Evolutionary conservation across 2,888 invertebrate species (phyloP).

Genomic region (Abrostola tripartita): DNA sequence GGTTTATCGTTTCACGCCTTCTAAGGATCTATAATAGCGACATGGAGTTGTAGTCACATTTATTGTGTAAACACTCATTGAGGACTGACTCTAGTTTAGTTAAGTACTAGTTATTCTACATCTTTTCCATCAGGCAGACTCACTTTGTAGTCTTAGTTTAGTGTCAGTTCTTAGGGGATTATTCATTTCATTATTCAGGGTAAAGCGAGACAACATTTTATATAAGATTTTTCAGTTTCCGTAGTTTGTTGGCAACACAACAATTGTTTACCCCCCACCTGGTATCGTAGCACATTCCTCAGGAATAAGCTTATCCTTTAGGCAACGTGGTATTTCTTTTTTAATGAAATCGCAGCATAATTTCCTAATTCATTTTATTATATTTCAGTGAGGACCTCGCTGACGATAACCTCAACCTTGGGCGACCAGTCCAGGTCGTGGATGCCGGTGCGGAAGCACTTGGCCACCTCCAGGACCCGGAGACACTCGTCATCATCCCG

Average conservation of each 20-base stretch:
- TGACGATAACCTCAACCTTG: slow-evolving; percentile 68
- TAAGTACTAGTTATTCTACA: too few relatives aligned
- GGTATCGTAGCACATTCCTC: too few relatives aligned
- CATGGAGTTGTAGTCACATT: slow-evolving; percentile 17
- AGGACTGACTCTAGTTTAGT: not conserved
- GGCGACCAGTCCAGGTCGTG: slow-evolving; percentile 75
- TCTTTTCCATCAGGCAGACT: too few relatives aligned
- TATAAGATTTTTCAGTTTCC: too few relatives aligned
- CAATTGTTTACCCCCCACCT: too few relatives aligned
- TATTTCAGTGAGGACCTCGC: slow-evolving; percentile 72
- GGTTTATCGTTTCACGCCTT: slow-evolving; percentile 30
- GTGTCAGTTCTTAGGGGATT: too few relatives aligned
- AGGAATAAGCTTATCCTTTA: too few relatives aligned
- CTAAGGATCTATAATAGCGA: slow-evolving; percentile 32
- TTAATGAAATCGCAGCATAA: not conserved
- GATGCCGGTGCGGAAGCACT: slow-evolving; percentile 73
- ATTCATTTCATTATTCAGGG: too few relatives aligned
- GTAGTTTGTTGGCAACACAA: too few relatives aligned
- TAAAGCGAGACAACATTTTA: too few relatives aligned
- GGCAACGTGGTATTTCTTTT: not conserved
- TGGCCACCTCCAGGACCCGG: slow-evolving; percentile 72
- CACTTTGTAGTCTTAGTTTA: too few relatives aligned
- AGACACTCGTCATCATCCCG: slow-evolving; percentile 67
- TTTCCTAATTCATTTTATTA: slow-evolving; percentile 38
- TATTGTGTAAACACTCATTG: not conserved